Percentiles rank a stretch among this genome's conserved stretches.
Evolutionary conservation across 2,113 vertebrate species (phyloP).

Genomic region (Sylvietta virens): DNA sequence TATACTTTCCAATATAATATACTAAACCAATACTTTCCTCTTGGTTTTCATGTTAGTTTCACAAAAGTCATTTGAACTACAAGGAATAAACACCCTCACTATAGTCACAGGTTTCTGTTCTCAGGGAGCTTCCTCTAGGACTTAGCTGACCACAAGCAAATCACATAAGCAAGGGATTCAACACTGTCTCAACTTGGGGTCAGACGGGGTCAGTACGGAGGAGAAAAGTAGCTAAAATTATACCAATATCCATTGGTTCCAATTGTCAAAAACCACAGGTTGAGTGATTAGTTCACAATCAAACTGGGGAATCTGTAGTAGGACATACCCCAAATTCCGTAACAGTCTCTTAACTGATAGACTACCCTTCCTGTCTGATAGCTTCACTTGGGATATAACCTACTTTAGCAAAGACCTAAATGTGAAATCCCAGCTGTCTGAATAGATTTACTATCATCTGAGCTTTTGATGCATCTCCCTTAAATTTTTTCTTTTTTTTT

Average conservation of each 20-base stretch:
- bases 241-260: background rate
- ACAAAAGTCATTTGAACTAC: background rate
- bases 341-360: background rate
- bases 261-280: background rate
- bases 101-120: background rate
- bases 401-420: background rate
- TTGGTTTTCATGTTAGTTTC: background rate
- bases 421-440: background rate
- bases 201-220: background rate
- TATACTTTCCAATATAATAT: no score
- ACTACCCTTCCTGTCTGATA: rapidly evolving
- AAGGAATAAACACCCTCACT: background rate
- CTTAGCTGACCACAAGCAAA: background rate
- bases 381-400: background rate
- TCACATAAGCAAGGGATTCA: background rate
- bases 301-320: background rate
- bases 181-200: background rate
- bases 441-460: background rate
- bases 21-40: no score
- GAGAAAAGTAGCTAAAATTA: background rate
- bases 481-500: background rate
- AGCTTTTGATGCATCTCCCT: background rate
- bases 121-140: background rate
- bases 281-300: background rate
- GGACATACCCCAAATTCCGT: rapidly evolving